These are phyloP conservation scores for Anoncus sp. DNA, from an alignment of 2,888 invertebrate genomes.

Conservation along the genomic window DNA sequence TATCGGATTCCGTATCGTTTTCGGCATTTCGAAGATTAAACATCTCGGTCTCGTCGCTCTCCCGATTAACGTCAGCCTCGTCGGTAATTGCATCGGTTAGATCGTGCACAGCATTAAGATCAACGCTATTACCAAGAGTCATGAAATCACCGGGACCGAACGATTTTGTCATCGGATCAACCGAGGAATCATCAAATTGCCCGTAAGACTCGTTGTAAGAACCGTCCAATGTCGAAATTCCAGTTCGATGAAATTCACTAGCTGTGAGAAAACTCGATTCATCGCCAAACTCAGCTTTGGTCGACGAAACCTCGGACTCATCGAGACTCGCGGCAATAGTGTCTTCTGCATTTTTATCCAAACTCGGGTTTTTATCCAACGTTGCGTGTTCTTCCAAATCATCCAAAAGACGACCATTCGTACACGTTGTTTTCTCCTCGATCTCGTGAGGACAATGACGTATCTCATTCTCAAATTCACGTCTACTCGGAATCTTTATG, in stretches of 20 bases:
- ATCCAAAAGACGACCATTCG: slow-evolving; percentile 42
- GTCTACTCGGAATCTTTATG: slow-evolving; percentile 85
- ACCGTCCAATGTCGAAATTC: slow-evolving; percentile 73
- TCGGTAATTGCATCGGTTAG: slow-evolving; percentile 74
- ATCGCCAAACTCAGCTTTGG: slow-evolving; percentile 84
- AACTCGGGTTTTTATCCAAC: slow-evolving; percentile 82
- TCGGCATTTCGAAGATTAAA: slow-evolving; percentile 54
- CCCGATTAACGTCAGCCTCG: not conserved
- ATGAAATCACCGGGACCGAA: slow-evolving; percentile 77
- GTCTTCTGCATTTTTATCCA: too few species aligned
- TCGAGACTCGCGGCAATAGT: slow-evolving; percentile 79
- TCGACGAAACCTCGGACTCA: slow-evolving; percentile 84
- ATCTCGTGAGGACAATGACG: slow-evolving; percentile 87
- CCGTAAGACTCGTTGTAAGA: slow-evolving; percentile 73
- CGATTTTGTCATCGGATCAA: slow-evolving; percentile 80
- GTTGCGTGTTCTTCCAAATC: slow-evolving; percentile 59
- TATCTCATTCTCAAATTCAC: slow-evolving; percentile 88
- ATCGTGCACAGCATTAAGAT: slow-evolving; percentile 84
- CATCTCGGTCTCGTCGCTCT: slow-evolving; percentile 35
- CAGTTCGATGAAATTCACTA: slow-evolving; percentile 74
- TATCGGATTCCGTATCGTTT: slow-evolving; percentile 51
- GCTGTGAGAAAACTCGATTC: slow-evolving; percentile 82
- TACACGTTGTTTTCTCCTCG: slow-evolving; percentile 64
- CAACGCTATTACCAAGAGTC: slow-evolving; percentile 74
- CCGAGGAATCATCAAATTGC: slow-evolving; percentile 70